Percentiles rank a stretch among this genome's conserved stretches.
These are phyloP conservation scores for Probosciger aterrimus DNA, from an alignment of 2,113 vertebrate species.

Conservation along the genomic window DNA sequence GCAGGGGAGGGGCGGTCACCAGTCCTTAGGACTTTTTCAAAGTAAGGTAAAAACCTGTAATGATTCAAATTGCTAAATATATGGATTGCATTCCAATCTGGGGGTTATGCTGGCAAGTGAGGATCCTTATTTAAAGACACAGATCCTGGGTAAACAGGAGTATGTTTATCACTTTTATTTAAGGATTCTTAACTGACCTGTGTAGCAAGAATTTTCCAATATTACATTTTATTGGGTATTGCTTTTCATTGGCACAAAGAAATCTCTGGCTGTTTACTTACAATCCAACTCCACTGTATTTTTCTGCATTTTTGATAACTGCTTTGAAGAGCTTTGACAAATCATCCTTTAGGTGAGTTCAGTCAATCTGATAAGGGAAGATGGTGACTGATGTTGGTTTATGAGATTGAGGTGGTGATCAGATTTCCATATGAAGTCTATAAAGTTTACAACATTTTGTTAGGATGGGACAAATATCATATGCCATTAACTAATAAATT, in stretches of 20 bases:
- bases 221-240: not conserved
- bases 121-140: not conserved
- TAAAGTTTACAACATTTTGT: not conserved
- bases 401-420: not conserved
- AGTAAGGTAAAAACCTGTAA: not conserved
- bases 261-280: not conserved
- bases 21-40: not conserved
- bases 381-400: not conserved
- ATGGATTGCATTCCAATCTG: not conserved
- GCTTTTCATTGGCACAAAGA: not conserved
- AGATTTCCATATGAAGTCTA: not conserved
- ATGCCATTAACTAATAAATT: not conserved
- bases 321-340: not conserved
- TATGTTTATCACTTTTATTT: not conserved
- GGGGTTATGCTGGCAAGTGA: not conserved
- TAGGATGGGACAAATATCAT: not conserved
- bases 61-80: not conserved
- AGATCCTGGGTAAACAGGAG: not conserved
- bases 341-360: not conserved
- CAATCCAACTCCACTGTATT: not conserved
- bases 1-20: not conserved
- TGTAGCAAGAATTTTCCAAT: not conserved
- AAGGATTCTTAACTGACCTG: not conserved
- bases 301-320: not conserved
- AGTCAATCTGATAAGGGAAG: not conserved